Conservation (phyloP, 2,113 vertebrate species). For the Macquaria australasica region DNA sequence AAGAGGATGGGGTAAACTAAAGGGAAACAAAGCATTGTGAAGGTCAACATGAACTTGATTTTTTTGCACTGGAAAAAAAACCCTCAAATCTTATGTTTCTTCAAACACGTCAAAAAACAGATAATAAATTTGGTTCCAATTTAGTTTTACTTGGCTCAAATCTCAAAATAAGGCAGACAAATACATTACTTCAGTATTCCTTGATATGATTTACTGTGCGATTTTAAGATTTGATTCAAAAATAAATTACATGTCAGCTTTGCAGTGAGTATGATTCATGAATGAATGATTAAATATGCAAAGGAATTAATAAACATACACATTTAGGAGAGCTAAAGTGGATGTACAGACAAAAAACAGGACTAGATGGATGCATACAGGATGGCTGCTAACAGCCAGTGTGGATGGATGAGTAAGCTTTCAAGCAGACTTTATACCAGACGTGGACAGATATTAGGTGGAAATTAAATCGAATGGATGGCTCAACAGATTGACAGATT, state of each 20-base stretch:
- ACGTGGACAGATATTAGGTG: not conserved
- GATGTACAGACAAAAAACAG: not conserved
- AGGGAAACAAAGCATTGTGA: not conserved
- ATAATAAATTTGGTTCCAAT: not conserved
- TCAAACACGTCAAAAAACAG: not conserved
- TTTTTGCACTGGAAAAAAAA: not conserved
- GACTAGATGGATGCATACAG: not conserved
- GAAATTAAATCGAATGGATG: not conserved
- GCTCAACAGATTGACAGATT: not conserved
- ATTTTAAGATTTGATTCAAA: not conserved
- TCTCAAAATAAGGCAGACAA: not conserved
- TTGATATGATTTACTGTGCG: not conserved
- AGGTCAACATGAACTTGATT: not conserved
- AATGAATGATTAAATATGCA: not conserved
- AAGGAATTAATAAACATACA: constrained; percentile 1
- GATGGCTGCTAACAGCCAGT: not conserved
- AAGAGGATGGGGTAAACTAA: not conserved
- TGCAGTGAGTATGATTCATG: not conserved
- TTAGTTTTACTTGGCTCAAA: not conserved
- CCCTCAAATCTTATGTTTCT: not conserved
- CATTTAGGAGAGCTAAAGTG: not conserved
- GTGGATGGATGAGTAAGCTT: constrained; percentile 14
- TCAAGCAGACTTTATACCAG: not conserved
- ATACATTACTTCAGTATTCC: not conserved
- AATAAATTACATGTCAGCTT: not conserved